A percentile compares a stretch with the other conserved stretches of the same genome.
These are phyloP conservation scores for Oncorhynchus masou DNA, from an alignment of 2,113 vertebrate genomes.

Conservation along the genomic window DNA sequence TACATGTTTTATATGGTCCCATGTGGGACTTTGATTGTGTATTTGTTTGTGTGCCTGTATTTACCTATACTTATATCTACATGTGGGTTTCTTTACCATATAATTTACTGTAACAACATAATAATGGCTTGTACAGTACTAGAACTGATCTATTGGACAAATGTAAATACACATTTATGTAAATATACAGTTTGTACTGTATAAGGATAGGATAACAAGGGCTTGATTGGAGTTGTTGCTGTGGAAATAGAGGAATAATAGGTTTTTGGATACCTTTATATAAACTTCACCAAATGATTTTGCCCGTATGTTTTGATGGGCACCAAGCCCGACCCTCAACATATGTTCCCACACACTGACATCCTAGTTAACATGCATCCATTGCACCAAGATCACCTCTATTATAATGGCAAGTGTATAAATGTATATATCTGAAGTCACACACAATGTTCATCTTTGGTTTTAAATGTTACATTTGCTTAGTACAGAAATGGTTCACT, in stretches of 20 bases:
- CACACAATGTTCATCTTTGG: neutral
- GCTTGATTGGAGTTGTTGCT: neutral
- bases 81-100: neutral
- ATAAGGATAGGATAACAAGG: neutral
- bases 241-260: neutral
- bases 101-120: neutral
- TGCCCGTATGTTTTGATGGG: neutral
- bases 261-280: no score
- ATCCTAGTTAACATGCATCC: neutral
- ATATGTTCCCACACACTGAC: neutral
- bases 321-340: neutral
- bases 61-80: neutral
- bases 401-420: constrained; percentile 4
- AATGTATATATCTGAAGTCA: neutral
- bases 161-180: constrained; percentile 15
- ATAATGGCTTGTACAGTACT: neutral
- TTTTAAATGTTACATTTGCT: neutral
- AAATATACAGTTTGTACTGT: neutral
- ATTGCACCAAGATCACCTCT: neutral
- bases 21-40: neutral
- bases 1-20: neutral
- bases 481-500: neutral
- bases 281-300: neutral
- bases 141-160: neutral
- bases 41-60: neutral